Percentiles rank a stretch among this genome's conserved stretches.
These are phyloP conservation scores for Timema podura DNA, from an alignment of 2,888 invertebrate species.

Conservation along the genomic window DNA sequence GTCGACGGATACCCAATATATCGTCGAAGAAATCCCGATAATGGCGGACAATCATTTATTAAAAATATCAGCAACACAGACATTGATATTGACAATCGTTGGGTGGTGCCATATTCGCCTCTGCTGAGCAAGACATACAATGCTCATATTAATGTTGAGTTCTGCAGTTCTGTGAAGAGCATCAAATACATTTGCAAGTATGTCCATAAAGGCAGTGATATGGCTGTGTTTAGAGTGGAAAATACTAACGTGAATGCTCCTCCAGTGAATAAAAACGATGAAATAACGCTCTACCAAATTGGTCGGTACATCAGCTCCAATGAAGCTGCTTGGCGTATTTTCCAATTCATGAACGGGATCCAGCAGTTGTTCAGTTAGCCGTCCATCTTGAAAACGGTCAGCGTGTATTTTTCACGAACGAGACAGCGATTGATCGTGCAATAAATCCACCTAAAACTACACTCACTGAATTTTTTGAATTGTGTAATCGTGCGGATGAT, in stretches of 20 bases:
- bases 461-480: too few relatives aligned
- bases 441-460: too few relatives aligned
- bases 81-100: too few relatives aligned
- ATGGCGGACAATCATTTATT: slow-evolving; percentile 24
- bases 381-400: background rate
- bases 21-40: slow-evolving; percentile 32
- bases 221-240: too few relatives aligned
- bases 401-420: slow-evolving; percentile 19
- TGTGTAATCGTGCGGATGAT: too few relatives aligned
- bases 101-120: background rate
- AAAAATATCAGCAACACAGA: too few relatives aligned
- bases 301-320: slow-evolving; percentile 36
- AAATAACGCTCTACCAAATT: slow-evolving; percentile 35
- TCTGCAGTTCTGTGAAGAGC: slow-evolving; percentile 11
- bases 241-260: slow-evolving; percentile 34
- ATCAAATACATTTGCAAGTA: slow-evolving; percentile 42
- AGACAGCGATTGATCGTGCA: background rate
- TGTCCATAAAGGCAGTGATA: slow-evolving; percentile 29
- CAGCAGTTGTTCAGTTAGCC: slow-evolving; percentile 7
- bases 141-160: background rate
- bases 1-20: slow-evolving; percentile 37
- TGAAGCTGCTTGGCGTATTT: slow-evolving; percentile 29
- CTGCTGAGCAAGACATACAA: background rate
- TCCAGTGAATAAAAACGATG: slow-evolving; percentile 32
- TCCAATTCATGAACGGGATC: too few relatives aligned